Conservation (phyloP, 2,797 vertebrate species). For the Hydrolagus colliei region DNA sequence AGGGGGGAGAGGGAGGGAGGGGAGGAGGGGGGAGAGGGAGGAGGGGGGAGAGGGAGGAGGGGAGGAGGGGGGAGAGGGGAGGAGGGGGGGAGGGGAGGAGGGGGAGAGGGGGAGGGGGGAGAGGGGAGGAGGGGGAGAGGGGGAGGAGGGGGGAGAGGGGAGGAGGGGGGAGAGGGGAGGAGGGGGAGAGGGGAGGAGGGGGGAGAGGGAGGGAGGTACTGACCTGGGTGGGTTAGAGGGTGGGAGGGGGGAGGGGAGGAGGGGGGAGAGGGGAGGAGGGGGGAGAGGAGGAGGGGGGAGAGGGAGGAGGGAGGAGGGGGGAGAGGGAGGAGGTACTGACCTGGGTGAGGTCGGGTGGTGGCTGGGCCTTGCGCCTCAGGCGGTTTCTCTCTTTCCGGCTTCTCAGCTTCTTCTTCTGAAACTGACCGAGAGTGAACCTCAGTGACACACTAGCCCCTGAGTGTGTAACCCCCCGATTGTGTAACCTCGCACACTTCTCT, state of each 20-base stretch:
- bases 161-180: background rate
- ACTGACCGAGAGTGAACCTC: background rate
- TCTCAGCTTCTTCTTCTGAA: slow-evolving; percentile 52
- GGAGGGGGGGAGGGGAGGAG: too few relatives aligned
- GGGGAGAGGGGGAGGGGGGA: background rate
- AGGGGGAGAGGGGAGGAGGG: background rate
- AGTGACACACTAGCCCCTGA: slow-evolving; percentile 10
- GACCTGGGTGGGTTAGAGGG: too few relatives aligned
- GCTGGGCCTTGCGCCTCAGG: slow-evolving; percentile 40
- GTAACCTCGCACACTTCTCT: too few relatives aligned
- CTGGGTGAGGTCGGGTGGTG: background rate
- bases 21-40: background rate
- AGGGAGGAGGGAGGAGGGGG: background rate
- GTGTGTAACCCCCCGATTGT: too few relatives aligned
- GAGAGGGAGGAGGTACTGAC: background rate
- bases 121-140: background rate
- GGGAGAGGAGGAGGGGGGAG: background rate
- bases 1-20: background rate
- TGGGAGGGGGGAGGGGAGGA: too few relatives aligned
- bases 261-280: too few relatives aligned
- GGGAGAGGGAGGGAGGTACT: too few relatives aligned
- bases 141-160: background rate
- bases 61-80: background rate
- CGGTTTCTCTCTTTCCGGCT: slow-evolving; percentile 63
- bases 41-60: too few relatives aligned